phyloP scores from a whole-genome alignment of 2,113 vertebrate species.

The Heptranchias perlo region DNA sequence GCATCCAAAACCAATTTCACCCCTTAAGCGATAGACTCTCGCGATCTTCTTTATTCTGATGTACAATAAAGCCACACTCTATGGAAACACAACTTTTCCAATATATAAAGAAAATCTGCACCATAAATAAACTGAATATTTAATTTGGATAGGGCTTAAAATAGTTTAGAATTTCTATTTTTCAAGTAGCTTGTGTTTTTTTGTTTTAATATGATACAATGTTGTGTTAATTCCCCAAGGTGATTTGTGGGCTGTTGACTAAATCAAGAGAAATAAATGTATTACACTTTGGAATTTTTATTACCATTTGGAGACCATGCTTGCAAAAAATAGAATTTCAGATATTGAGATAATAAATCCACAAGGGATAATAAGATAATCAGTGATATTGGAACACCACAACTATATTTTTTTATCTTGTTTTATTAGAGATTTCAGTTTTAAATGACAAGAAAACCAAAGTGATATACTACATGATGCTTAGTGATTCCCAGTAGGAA shows the following conservation, averaged over 20 bases:
- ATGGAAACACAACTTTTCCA: neutral
- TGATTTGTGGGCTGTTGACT: neutral
- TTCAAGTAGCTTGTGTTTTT: constrained; percentile 34
- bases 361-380: constrained; percentile 32
- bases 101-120: neutral
- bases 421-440: constrained; percentile 5
- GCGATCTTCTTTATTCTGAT: neutral
- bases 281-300: constrained; percentile 5
- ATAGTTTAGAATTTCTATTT: neutral
- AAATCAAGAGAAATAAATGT: constrained; percentile 1
- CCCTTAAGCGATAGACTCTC: neutral
- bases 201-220: constrained; percentile 34
- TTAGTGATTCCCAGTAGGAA: neutral
- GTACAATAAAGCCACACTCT: neutral
- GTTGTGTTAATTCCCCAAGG: neutral
- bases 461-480: neutral
- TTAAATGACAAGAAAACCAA: neutral
- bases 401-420: neutral
- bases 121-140: neutral
- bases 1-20: neutral
- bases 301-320: neutral
- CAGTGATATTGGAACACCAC: neutral
- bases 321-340: neutral
- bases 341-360: constrained; percentile 35
- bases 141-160: neutral